Conservation (phyloP, 2,888 invertebrate genomes). For the Lymantria monacha region DNA sequence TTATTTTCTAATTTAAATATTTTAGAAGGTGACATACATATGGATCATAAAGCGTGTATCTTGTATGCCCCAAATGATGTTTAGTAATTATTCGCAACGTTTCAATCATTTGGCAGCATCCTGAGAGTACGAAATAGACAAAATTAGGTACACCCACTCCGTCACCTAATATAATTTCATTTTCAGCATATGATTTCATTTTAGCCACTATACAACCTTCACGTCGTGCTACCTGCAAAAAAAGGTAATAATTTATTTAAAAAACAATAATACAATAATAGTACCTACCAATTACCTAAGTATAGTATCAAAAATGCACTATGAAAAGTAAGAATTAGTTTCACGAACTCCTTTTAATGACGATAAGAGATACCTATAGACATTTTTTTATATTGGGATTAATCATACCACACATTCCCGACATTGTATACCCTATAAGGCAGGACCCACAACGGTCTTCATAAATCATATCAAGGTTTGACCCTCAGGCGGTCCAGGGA, state of each 20-base stretch:
- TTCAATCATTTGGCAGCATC: slow-evolving; percentile 83
- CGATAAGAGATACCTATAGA: too few species aligned
- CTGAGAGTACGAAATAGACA: slow-evolving; percentile 82
- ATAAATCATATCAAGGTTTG: too few species aligned
- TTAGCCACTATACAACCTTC: slow-evolving; percentile 86
- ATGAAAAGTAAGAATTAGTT: too few species aligned
- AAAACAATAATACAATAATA: neutral
- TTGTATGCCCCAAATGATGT: slow-evolving; percentile 51
- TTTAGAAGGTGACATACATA: slow-evolving; percentile 52
- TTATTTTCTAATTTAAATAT: neutral
- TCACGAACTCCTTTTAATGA: too few species aligned
- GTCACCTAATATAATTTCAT: slow-evolving; percentile 81
- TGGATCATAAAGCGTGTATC: slow-evolving; percentile 73
- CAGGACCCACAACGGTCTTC: too few species aligned
- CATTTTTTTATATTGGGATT: too few species aligned
- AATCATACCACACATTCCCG: too few species aligned
- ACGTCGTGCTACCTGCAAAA: slow-evolving; percentile 72
- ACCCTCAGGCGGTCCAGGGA: too few species aligned
- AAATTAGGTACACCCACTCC: slow-evolving; percentile 71
- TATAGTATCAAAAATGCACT: too few species aligned
- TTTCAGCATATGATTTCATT: slow-evolving; percentile 77
- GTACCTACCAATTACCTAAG: too few species aligned
- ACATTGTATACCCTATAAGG: too few species aligned
- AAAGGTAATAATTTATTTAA: neutral
- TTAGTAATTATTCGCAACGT: slow-evolving; percentile 70